phyloP scores from a whole-genome alignment of 2,797 vertebrate species.

The Chelon auratus region DNA sequence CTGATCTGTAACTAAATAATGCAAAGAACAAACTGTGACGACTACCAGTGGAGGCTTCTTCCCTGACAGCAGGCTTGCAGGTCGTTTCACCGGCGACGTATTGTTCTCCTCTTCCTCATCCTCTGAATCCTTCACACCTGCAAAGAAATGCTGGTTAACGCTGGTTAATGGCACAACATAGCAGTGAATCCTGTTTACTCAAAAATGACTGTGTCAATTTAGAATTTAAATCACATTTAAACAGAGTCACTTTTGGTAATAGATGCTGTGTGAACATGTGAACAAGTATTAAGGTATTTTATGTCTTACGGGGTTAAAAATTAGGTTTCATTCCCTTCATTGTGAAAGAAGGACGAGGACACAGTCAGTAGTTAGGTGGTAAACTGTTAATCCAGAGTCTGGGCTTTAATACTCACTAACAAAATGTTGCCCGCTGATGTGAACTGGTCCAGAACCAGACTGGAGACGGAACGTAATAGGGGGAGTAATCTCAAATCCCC shows the following conservation, averaged over 20 bases:
- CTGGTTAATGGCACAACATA: background rate
- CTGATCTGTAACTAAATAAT: background rate
- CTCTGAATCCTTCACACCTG: slow-evolving; percentile 82
- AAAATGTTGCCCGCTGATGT: slow-evolving; percentile 89
- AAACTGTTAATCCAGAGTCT: background rate
- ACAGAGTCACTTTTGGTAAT: no score
- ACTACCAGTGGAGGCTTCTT: slow-evolving; percentile 77
- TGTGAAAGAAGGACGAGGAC: no score
- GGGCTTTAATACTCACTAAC: slow-evolving; percentile 81
- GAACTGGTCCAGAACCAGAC: slow-evolving; percentile 85
- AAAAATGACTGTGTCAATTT: background rate
- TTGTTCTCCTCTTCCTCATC: slow-evolving; percentile 87
- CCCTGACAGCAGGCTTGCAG: slow-evolving; percentile 67
- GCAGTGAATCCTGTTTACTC: background rate
- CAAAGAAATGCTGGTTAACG: slow-evolving; percentile 15
- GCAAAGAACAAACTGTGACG: background rate
- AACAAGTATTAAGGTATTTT: no score
- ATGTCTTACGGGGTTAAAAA: no score
- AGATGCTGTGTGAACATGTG: no score
- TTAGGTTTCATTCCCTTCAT: no score
- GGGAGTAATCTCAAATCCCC: slow-evolving; percentile 87
- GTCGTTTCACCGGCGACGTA: slow-evolving; percentile 84
- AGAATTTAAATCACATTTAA: background rate
- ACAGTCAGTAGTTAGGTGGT: background rate
- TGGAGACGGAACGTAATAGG: slow-evolving; percentile 86